Base-by-base conservation (phyloP, 2,888 invertebrate species). In the Eugnorisma glareosa region DNA sequence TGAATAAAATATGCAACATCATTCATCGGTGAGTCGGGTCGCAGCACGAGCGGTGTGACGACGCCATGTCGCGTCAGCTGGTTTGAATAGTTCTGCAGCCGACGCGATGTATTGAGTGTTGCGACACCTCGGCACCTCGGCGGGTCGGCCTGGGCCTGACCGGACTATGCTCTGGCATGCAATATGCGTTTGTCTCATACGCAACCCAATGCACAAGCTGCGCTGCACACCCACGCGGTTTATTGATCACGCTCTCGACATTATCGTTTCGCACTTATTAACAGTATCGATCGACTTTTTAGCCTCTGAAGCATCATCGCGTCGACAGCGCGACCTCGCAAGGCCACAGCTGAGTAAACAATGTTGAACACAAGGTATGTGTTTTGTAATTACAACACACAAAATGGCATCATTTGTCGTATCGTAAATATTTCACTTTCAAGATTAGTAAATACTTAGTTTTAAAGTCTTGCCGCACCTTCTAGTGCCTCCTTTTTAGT, bases 271-370 rank as follows among this genome's bases (percentile, higher is more conserved):
- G 80, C 87, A 83, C 83, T 83, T 84, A 88, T 85, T 82, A 84
- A 84, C 84, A 79, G 81, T 88, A 91, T 90, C 90, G 91, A 90
- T 91, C 90, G 90, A 90, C 89, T 91, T 91, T 89, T 91, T 87
- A 89, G 88, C 87, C 87, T 91, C 88, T 91, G 87, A 89, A 84
- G 86, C 87, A 89, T 89, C 90, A 88, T 81, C 88, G 89, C 90
- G 88, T 81, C 89, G 89, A 90, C 90, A 85, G 84, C 81, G 84
- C 93, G 94, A 95, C 95, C 95, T 94, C 93, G 90, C 93, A 94
- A 95, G 95, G 95, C 94, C 94, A 91, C 96, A 96, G 94, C 95
- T 96, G 96, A 83, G 81, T 91, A 95, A 96, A 96, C 91, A 93
- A 72, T 73, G 72, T 80, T 84, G 37, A 82, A 83, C 79, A 84